Evolutionary conservation across 2,797 vertebrate species (phyloP), one percentile per base, ranked within the genome.

Genomic region (Crax fasciolata): DNA sequence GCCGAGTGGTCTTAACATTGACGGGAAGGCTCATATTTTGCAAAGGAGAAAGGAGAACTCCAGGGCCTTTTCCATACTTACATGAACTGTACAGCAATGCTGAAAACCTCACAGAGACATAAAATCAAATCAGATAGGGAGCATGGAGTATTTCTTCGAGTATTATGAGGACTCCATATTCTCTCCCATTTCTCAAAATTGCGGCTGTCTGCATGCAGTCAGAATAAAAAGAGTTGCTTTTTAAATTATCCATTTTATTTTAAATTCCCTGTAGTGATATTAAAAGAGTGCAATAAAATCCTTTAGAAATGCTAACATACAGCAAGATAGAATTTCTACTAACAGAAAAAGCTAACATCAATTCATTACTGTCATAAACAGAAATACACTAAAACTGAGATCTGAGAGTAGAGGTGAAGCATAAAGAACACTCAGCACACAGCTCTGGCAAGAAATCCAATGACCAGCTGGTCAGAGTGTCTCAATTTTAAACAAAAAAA

Each of bases 1-100:
- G 7, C 49, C 3, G 0, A 9, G 8, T 10, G 6, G 0, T 13
- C 62, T 28, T 9, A 54, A 39, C 2, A 4, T 13, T 61, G 11
- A 6, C n/a, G 39, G 25, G 13, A 66, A 30, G 32, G 4, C 20
- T 23, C 24, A 13, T 1, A 0, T 20, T 41, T n/a, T 24, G 6
- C 46, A 35, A 41, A 27, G 28, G 2, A 70, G 2, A 8, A 41
- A 66, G 11, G 3, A 84, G 11, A 46, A 83, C 27, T 13, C 12
- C 41, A 65, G 25, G 11, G 63, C 71, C 9, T 43, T 52, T 14
- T 35, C 43, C 16, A 27, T 21, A 23, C 16, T 68, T 38, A 32
- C 7, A 27, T 16, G 10, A 76, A 62, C 20, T 20, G 4, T 5
- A 71, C 15, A 39, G 8, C 41, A 62, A 4, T 16, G 30, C 18